These are phyloP conservation scores for Lepus townsendii DNA, from an alignment of 2,797 vertebrate species.

Conservation along the genomic window DNA sequence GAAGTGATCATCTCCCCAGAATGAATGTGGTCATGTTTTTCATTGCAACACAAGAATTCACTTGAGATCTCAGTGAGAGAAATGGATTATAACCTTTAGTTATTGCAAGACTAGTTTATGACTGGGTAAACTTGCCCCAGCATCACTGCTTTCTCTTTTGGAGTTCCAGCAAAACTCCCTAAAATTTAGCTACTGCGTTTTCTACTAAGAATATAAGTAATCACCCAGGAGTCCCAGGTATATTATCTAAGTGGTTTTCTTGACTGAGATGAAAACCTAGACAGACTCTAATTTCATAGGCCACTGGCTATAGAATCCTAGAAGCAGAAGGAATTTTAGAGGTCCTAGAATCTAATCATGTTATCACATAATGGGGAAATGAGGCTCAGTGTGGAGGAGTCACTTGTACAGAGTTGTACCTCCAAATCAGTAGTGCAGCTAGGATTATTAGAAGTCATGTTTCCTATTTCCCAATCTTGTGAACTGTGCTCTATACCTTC, in stretches of 20 bases:
- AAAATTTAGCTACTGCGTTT: slow-evolving; percentile 9
- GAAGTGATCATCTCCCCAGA: slow-evolving; percentile 80
- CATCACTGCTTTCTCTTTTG: slow-evolving; percentile 11
- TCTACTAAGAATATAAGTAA: slow-evolving; percentile 40
- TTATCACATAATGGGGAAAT: not conserved
- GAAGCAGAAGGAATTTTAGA: slow-evolving; percentile 9
- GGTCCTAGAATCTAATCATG: not conserved
- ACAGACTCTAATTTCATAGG: slow-evolving; percentile 11
- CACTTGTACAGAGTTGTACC: not conserved
- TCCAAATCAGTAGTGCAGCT: not conserved
- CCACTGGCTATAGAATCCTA: slow-evolving; percentile 29
- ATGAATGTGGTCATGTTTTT: slow-evolving; percentile 80
- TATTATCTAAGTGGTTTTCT: slow-evolving; percentile 36
- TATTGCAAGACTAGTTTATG: slow-evolving; percentile 17
- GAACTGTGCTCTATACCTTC: not conserved
- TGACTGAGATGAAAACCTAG: slow-evolving; percentile 13
- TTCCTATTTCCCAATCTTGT: slow-evolving; percentile 6
- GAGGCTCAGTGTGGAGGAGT: not conserved
- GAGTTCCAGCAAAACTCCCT: not conserved
- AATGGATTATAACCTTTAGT: slow-evolving; percentile 2
- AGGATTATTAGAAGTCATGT: not conserved
- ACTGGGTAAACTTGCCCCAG: not conserved
- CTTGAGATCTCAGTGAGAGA: slow-evolving; percentile 50
- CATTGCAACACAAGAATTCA: slow-evolving; percentile 66
- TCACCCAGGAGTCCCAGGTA: not conserved